These are phyloP conservation scores for Tetramorium simillimum DNA, from an alignment of 1,140 invertebrate genomes.

Conservation along the genomic window DNA sequence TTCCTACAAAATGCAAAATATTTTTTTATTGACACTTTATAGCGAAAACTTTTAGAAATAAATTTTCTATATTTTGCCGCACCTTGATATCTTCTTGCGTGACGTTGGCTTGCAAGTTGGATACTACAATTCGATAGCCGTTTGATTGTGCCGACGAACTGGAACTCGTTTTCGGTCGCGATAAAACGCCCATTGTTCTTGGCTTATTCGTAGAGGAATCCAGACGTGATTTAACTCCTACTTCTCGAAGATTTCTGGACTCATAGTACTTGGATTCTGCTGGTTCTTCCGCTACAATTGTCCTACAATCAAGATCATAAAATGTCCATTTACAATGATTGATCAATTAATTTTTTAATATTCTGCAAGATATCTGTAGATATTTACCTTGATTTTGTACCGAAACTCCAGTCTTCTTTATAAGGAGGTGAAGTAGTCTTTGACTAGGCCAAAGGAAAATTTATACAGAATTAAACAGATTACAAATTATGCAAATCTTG, in stretches of 20 bases:
- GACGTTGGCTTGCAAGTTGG: constrained; percentile 94
- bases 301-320: constrained; percentile 66
- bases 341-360: not conserved
- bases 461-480: no score
- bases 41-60: not conserved
- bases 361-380: not conserved
- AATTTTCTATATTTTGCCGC: constrained; percentile 72
- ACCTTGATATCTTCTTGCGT: constrained; percentile 95
- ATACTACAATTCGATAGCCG: constrained; percentile 93
- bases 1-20: constrained; percentile 87
- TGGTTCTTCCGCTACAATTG: constrained; percentile 79
- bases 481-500: not conserved
- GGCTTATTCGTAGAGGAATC: constrained; percentile 83
- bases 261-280: constrained; percentile 83
- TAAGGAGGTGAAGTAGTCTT: constrained; percentile 72
- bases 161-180: constrained; percentile 84
- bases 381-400: constrained; percentile 78
- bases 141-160: constrained; percentile 81
- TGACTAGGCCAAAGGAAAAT: constrained; percentile 50
- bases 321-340: not conserved
- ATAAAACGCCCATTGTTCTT: constrained; percentile 85
- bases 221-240: constrained; percentile 84
- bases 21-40: not conserved
- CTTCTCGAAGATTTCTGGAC: constrained; percentile 77
- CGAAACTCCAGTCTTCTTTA: constrained; percentile 80